Conservation (phyloP, 2,113 vertebrate genomes). For the Hymenochirus boettgeri region DNA sequence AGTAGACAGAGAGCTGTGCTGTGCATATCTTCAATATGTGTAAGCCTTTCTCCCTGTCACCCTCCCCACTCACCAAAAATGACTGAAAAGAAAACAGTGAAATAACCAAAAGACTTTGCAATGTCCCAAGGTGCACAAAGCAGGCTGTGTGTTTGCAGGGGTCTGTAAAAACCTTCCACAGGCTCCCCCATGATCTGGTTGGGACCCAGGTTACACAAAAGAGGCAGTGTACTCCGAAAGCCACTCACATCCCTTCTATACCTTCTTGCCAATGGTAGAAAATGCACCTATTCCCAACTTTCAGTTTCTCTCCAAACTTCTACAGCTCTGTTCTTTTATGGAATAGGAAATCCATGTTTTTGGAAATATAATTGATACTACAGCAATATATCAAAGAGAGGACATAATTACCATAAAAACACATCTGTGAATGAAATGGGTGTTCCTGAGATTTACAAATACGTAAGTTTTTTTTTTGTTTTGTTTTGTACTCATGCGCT, state of each 20-base stretch:
- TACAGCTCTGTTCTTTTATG: background rate
- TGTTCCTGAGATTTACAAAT: slow-evolving; percentile 18
- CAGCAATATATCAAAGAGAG: background rate
- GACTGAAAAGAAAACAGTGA: slow-evolving; percentile 1
- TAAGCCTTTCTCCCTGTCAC: background rate
- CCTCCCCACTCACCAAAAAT: background rate
- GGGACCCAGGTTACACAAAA: slow-evolving; percentile 29
- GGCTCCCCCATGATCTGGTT: slow-evolving; percentile 8
- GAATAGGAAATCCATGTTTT: background rate
- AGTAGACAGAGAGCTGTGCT: too few species aligned
- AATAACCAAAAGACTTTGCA: too few species aligned
- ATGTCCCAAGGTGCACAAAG: background rate
- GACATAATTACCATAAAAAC: background rate
- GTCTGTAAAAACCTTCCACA: slow-evolving; percentile 15
- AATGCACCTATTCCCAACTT: background rate
- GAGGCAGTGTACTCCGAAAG: slow-evolving; percentile 26
- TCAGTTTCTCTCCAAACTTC: slow-evolving; percentile 2
- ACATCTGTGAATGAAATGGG: slow-evolving; percentile 15
- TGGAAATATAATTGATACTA: background rate
- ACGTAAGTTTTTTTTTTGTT: slow-evolving; percentile 4
- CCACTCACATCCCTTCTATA: slow-evolving; percentile 18
- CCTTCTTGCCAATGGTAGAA: too few species aligned
- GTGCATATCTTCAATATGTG: too few species aligned
- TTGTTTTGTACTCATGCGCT: too few species aligned
- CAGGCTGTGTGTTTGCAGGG: slow-evolving; percentile 19